Percentiles rank a stretch among this genome's conserved stretches.
phyloP scores from a whole-genome alignment of 2,888 invertebrate genomes.

The Acleris cristana region DNA sequence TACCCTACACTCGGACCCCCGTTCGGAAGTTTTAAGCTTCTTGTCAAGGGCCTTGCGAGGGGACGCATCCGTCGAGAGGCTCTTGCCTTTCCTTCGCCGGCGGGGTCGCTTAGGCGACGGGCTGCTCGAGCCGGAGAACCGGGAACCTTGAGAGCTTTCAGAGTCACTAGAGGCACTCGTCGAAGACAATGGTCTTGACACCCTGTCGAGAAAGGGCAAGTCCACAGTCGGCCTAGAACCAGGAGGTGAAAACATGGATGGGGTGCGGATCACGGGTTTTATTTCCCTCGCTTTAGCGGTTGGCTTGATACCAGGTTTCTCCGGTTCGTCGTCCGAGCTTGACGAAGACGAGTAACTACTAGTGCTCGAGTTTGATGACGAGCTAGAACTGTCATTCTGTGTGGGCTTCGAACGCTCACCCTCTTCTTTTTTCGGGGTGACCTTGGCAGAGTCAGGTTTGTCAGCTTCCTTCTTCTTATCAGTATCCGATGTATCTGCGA shows the following conservation, averaged over 20 bases:
- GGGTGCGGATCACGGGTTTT: constrained; percentile 64
- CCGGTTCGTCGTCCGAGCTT: constrained; percentile 85
- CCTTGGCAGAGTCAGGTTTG: constrained; percentile 60
- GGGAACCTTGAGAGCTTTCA: constrained; percentile 76
- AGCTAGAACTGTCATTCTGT: constrained; percentile 75
- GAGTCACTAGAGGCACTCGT: constrained; percentile 86
- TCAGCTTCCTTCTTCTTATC: constrained; percentile 72
- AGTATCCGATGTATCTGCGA: constrained; percentile 61
- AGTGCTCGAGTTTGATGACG: constrained; percentile 81
- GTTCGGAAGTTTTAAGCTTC: constrained; percentile 93
- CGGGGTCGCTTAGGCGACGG: constrained; percentile 74
- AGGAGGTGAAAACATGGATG: constrained; percentile 75
- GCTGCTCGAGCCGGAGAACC: constrained; percentile 68
- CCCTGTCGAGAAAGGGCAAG: constrained; percentile 92
- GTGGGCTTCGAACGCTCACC: constrained; percentile 60
- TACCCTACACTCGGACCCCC: constrained; percentile 88
- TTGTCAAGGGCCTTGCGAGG: constrained; percentile 88
- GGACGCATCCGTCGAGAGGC: constrained; percentile 66
- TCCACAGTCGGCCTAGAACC: constrained; percentile 84
- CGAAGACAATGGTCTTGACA: constrained; percentile 87
- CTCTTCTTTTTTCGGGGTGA: constrained; percentile 77
- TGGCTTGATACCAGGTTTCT: constrained; percentile 67
- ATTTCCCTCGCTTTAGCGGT: constrained; percentile 75
- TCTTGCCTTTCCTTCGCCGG: constrained; percentile 70
- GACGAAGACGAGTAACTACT: constrained; percentile 84